Base-by-base conservation (phyloP, 1,140 invertebrate genomes). In the Plectrocnemia conspersa region DNA sequence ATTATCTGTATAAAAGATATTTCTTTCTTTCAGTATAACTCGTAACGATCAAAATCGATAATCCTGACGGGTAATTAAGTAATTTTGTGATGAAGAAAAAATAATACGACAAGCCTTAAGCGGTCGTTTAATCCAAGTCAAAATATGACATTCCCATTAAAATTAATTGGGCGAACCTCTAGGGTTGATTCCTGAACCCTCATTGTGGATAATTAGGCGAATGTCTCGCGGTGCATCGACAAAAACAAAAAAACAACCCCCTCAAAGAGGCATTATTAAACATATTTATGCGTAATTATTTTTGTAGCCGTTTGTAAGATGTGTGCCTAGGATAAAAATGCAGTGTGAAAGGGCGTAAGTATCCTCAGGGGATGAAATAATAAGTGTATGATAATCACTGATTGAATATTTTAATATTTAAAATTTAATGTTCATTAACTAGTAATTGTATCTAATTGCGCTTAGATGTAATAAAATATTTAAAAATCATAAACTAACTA, bases 101-200 rank as follows among this genome's bases (percentile, higher is more conserved):
- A 36, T 29, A 29, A 29, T 7, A 29, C n/a, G 27, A 15, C 21
- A 2, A 40, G 16, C 16, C 13, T 4, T 40, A 3, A 40, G 16
- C n/a, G n/a, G 6, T 40, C 10, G 16, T 40, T 18, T 18, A 19
- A 40, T 15, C 16, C 16, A 18, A 18, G 36, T 40, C 36, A 18
- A 45, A 45, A 45, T 23, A 27, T 45, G 23, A 45, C 42, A 27
- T 45, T 13, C 42, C 29, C 42, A 45, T 45, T 45, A 45, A 45
- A 45, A 45, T 45, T 45, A 45, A 45, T 45, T 45, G 42, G 42
- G 25, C 19, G 25, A 42, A 40, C 36, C 36, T 42, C n/a, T 23
- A 15, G 21, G 21, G 21, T 42, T n/a, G n/a, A 42, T 15, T 13
- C 1, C 15, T 27, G 42, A n/a, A 10, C 18, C n/a, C 4, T 3